A percentile compares a stretch with the other conserved stretches of the same genome.
phyloP scores from a whole-genome alignment of 2,888 invertebrate species.

The Brachyptera putata region DNA sequence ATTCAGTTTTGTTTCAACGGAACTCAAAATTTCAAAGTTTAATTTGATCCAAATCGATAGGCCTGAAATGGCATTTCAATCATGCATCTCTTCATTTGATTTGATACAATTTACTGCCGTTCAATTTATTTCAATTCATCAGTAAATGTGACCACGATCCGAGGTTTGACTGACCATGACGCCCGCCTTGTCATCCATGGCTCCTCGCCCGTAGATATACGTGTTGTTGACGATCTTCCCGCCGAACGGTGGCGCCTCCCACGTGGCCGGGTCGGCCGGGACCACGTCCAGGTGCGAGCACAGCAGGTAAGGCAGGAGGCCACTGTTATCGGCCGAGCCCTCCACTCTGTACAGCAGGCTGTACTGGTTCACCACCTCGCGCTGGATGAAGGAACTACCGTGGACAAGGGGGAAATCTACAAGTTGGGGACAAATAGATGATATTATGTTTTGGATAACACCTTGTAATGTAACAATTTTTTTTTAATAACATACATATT shows the following conservation, averaged over 20 bases:
- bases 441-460: too few relatives aligned
- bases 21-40: too few relatives aligned
- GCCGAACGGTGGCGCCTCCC: slow-evolving; percentile 45
- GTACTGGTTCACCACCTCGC: slow-evolving; percentile 42
- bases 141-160: too few relatives aligned
- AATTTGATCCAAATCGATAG: too few relatives aligned
- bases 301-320: slow-evolving; percentile 46
- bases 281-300: slow-evolving; percentile 51
- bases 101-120: neutral
- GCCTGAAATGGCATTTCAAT: too few relatives aligned
- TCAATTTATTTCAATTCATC: too few relatives aligned
- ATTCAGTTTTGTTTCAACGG: too few relatives aligned
- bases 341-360: slow-evolving; percentile 46
- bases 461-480: too few relatives aligned
- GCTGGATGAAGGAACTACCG: slow-evolving; percentile 37
- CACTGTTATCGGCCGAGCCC: slow-evolving; percentile 38
- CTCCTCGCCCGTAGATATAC: slow-evolving; percentile 48
- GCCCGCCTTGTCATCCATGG: slow-evolving; percentile 49
- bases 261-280: slow-evolving; percentile 40
- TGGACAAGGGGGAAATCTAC: slow-evolving; percentile 40
- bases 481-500: too few relatives aligned
- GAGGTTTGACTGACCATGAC: slow-evolving; percentile 49
- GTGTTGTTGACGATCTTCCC: slow-evolving; percentile 41
- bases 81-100: too few relatives aligned
- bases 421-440: slow-evolving; percentile 24